Evolutionary conservation across 2,113 vertebrate species (phyloP).

Genomic region (Micromys minutus): DNA sequence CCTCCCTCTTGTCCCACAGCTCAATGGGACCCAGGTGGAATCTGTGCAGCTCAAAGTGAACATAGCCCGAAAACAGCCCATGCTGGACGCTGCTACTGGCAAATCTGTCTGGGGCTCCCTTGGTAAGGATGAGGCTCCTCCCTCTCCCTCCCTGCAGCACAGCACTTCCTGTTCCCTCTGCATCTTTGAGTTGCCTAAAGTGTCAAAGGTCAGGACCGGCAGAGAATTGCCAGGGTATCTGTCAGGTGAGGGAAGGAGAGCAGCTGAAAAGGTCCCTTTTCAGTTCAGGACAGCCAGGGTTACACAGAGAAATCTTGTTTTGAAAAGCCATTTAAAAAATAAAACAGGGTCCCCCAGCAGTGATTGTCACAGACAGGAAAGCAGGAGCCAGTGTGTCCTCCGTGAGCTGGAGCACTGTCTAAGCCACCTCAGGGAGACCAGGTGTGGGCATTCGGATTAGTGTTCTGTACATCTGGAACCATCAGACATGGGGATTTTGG

Average conservation of each 20-base stretch:
- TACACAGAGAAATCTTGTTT: not conserved
- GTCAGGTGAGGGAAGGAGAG: not conserved
- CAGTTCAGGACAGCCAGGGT: not conserved
- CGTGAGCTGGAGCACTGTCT: not conserved
- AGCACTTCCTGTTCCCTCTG: not conserved
- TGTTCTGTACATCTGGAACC: not conserved
- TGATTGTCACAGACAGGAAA: not conserved
- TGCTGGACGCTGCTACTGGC: constrained; percentile 92
- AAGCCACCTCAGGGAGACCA: not conserved
- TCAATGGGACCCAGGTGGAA: constrained; percentile 90
- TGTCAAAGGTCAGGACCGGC: not conserved
- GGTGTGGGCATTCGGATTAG: not conserved
- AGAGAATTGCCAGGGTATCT: not conserved
- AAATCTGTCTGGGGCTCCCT: constrained; percentile 94
- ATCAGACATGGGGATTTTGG: not conserved
- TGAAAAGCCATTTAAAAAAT: not conserved
- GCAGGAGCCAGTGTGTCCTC: not conserved
- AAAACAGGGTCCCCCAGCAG: not conserved
- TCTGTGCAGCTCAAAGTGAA: constrained; percentile 92
- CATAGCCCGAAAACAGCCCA: constrained; percentile 95
- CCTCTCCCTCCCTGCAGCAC: not conserved
- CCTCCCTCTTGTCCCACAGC: constrained; percentile 78
- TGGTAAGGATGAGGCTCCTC: constrained; percentile 84
- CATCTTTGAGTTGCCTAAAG: not conserved
- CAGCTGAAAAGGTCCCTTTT: not conserved